Base-by-base conservation (phyloP, 2,113 vertebrate species). In the Suricata suricatta region DNA sequence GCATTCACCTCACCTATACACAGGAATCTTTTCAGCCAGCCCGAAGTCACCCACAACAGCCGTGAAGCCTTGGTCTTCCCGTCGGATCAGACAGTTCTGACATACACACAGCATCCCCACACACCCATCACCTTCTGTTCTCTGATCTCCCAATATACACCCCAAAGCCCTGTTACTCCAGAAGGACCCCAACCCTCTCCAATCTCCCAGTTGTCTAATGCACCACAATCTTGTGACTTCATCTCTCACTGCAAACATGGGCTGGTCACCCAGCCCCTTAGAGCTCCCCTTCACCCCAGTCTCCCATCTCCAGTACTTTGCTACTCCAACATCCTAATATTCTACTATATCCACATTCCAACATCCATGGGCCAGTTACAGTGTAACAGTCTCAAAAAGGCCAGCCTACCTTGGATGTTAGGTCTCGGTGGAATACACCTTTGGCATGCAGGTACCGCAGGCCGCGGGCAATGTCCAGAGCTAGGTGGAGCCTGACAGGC, bases 11-110 rank as follows among this genome's bases (percentile, higher is more conserved):
- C 60, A 99, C 99, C 99, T 99, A 98, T 99, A 99, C 68, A 99
- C 99, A 10, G 99, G 99, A 93, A 99, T 99, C 98, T 99, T 99
- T 98, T 99, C 99, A 0, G 99, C 99, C 98, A 99, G 99, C 76
- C 99, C 99, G 0, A 99, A 99, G 98, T 99, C 99, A 50, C 99
- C 99, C 91, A 99, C 99, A 25, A 99, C 99, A 41, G 99, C 99
- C 0, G 99, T 99, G 98, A 99, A 99, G 17, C 98, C 95, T 2
- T 92, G 98, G 19, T 98, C 99, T 63, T 99, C 99, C 90, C 99
- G 99, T 89, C 99, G 99, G 88, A 99, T 99, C 97, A 99, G 98
- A 98, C 99, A 99, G 98, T 99, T 99, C 99, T 99, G 96, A 81
- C 80, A 82, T 15, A 96, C 88, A 97, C 21, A 95, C 9, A 6